phyloP scores from a whole-genome alignment of 1,140 invertebrate species.

The Antheraea mylitta region DNA sequence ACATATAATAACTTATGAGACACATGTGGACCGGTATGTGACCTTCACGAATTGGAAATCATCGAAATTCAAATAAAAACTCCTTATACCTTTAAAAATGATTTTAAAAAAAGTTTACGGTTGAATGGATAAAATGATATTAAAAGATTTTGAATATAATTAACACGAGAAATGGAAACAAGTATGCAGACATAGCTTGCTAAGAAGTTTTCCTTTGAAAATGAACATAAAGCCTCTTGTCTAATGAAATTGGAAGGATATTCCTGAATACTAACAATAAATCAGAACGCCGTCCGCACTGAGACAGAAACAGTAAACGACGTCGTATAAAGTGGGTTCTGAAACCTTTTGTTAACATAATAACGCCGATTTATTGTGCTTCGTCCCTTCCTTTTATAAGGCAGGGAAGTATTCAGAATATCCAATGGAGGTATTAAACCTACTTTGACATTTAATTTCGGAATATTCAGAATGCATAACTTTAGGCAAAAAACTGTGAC shows the following conservation, averaged over 20 bases:
- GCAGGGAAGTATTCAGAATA: background rate
- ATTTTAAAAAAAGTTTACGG: no score
- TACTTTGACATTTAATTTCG: background rate
- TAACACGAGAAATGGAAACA: background rate
- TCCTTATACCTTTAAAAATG: no score
- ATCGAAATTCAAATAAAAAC: no score
- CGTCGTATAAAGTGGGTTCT: conserved; percentile 12
- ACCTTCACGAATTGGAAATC: no score
- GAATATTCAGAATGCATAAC: background rate
- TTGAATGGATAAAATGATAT: background rate
- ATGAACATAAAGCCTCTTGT: conserved; percentile 4
- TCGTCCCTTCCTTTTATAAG: conserved; percentile 2
- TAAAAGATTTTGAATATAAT: background rate
- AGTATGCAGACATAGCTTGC: background rate
- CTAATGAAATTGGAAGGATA: conserved; percentile 4
- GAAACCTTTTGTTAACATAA: conserved; percentile 22
- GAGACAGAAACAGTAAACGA: conserved; percentile 23
- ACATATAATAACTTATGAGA: no score
- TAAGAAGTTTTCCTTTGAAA: background rate
- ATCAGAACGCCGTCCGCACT: conserved; percentile 18
- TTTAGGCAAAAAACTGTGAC: background rate
- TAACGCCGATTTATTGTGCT: conserved; percentile 21
- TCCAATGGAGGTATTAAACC: background rate
- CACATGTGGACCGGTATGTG: no score
- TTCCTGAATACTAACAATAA: conserved; percentile 15